Conservation (phyloP, 2,888 invertebrate species). For the Punctoribates punctum region DNA sequence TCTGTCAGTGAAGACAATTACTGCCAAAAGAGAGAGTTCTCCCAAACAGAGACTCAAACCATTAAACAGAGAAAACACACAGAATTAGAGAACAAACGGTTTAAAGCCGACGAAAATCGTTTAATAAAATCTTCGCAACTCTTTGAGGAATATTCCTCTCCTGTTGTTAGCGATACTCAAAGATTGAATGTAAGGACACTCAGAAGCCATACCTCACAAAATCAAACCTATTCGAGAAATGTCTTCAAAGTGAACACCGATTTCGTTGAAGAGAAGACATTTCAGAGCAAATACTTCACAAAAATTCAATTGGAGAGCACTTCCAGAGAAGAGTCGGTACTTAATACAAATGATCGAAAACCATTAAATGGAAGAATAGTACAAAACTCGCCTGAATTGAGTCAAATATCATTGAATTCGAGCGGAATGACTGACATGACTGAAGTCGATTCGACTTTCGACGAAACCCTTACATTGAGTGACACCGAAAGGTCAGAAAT, state of each 20-base stretch:
- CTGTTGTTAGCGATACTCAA: background rate
- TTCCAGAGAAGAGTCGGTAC: background rate
- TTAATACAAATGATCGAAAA: background rate
- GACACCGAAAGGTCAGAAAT: slow-evolving; percentile 28
- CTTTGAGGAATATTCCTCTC: background rate
- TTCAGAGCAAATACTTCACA: slow-evolving; percentile 20
- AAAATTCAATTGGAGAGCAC: background rate
- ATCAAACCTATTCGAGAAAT: slow-evolving; percentile 15
- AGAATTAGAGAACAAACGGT: slow-evolving; percentile 3
- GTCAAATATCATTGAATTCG: slow-evolving; percentile 22
- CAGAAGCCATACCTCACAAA: background rate
- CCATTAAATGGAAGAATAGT: background rate
- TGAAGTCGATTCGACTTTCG: background rate
- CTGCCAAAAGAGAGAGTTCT: background rate
- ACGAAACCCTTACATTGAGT: background rate
- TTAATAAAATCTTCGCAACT: background rate
- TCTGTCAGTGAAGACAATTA: background rate
- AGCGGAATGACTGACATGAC: no score
- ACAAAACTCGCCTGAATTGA: background rate
- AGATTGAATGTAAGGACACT: background rate
- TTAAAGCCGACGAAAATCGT: slow-evolving; percentile 16
- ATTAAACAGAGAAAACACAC: background rate
- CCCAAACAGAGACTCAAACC: no score
- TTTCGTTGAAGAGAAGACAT: background rate
- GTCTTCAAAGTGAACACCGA: slow-evolving; percentile 3